Base-by-base conservation (phyloP, 2,888 invertebrate genomes). In the Fabriciana adippe region DNA sequence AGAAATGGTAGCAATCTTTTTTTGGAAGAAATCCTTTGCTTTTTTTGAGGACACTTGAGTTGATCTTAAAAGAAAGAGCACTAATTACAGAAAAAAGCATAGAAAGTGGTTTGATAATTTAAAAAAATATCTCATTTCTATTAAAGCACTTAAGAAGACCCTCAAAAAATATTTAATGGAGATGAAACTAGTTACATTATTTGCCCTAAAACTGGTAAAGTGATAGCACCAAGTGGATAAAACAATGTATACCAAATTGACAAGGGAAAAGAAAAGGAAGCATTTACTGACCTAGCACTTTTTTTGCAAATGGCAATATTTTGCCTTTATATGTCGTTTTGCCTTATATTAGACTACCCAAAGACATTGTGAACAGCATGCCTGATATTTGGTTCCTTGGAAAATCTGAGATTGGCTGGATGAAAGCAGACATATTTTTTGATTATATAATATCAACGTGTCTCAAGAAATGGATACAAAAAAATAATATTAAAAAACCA, bases 311-410 rank as follows among this genome's bases (percentile, higher is more conserved):
- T 54, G 74, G 76, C 18, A 56, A 70, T 47, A 68, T 71, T 47
- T 66, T 70, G 21, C 71, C 73, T 53, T 74, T 75, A 15, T 66
- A 70, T 68, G 72, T 72, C 51, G 73, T 69, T 60, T 75, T 73
- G 57, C 74, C 67, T 15, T 72, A 69, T 50, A 51, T 69, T 21
- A 66, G 69, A 68, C 66, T 60, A 21, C 69, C 67, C 55, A 73
- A 67, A 64, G 69, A 69, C 45, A 72, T 76, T 50, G 51, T 74
- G 14, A 66, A 69, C 21, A 70, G 69, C 53, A 70, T 73, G 50
- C 75, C 74, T 61, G 31, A 64, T 41, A 45, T 48, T 16, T 66
- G 71, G 67, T 50, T 67, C 14, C 18, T 74, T 11, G 71, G 72
- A 0, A 60, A 65, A 13, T 70, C 72, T 3, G 76, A 74, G 11